Base-by-base conservation (phyloP, 2,113 vertebrate species). In the Pteronura brasiliensis region DNA sequence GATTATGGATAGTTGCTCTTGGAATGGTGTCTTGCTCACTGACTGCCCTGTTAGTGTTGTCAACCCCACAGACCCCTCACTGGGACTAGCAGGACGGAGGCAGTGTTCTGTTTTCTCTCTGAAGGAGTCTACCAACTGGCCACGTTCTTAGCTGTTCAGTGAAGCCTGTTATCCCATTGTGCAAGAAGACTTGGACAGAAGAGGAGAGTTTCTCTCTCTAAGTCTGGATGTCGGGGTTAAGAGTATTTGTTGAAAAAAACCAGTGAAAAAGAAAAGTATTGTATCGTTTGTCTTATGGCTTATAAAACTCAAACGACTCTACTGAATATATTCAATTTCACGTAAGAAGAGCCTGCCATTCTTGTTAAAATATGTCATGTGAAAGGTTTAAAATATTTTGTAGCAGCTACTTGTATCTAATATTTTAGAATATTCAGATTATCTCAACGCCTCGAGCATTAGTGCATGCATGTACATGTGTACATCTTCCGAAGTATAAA, bases 331-430 rank as follows among this genome's bases (percentile, higher is more conserved):
- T 67, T 92, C 76, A 91, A 93, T 47, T 88, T 87, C n/a, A 84
- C 36, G 10, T 67, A 31, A 84, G 79, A 83, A 87, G 23, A 80
- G 52, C 34, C n/a, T 71, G 27, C 23, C 42, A 57, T 34, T 69
- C 59, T 39, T 69, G 7, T 93, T 74, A 95, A 96, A 96, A 31
- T 95, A 47, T 3, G 13, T 92, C 25, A 34, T 91, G 12, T 59
- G 36, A 96, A 95, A 91, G n/a, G 9, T 77, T 97, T 94, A n/a
- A 85, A 57, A 79, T 76, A 83, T 92, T 91, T 93, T 72, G 69
- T 77, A 86, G 18, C 6, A 52, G 11, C 39, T 31, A 55, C 27
- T 79, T 31, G 7, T 71, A 59, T 88, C 92, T 93, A 96, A 55
- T 93, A 95, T 94, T 71, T 90, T n/a, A 83, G 20, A 86, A 93